Percentiles rank a stretch among this genome's conserved stretches.
phyloP scores from a whole-genome alignment of 2,888 invertebrate species.

The Leptinotarsa peninsularis region DNA sequence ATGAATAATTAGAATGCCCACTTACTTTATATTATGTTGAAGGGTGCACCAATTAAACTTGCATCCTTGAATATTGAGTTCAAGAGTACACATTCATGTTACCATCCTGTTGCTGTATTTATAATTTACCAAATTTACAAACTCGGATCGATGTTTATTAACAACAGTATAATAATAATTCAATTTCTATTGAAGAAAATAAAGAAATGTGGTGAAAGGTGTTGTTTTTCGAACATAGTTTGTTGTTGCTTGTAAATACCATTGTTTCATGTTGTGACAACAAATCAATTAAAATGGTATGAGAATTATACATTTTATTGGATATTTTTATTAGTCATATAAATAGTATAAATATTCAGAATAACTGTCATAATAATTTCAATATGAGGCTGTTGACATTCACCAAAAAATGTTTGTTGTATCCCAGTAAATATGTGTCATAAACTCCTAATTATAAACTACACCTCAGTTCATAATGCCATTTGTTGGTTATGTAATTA shows the following conservation, averaged over 20 bases:
- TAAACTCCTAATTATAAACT: neutral
- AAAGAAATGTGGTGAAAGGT: conserved; percentile 1
- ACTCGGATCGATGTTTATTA: no score
- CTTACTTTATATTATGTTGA: no score
- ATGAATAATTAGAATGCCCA: no score
- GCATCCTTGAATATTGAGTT: no score
- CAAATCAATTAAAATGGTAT: conserved; percentile 57
- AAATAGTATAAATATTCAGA: conserved; percentile 19
- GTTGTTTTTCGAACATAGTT: neutral
- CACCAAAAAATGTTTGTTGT: conserved; percentile 11
- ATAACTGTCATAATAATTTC: conserved; percentile 29
- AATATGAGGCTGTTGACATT: conserved; percentile 29
- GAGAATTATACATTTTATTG: conserved; percentile 42
- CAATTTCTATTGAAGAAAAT: neutral
- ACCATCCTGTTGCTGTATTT: no score
- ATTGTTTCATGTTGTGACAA: conserved; percentile 61
- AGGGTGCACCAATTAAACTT: no score
- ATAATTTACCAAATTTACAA: no score
- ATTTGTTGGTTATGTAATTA: neutral
- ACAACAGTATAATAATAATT: neutral
- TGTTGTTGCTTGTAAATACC: conserved; percentile 49
- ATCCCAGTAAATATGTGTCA: conserved; percentile 12
- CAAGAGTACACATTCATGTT: no score
- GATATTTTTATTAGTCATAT: conserved; percentile 47
- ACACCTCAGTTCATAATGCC: neutral